Conservation (phyloP, 1,140 invertebrate genomes). For the Gryllus bimaculatus region DNA sequence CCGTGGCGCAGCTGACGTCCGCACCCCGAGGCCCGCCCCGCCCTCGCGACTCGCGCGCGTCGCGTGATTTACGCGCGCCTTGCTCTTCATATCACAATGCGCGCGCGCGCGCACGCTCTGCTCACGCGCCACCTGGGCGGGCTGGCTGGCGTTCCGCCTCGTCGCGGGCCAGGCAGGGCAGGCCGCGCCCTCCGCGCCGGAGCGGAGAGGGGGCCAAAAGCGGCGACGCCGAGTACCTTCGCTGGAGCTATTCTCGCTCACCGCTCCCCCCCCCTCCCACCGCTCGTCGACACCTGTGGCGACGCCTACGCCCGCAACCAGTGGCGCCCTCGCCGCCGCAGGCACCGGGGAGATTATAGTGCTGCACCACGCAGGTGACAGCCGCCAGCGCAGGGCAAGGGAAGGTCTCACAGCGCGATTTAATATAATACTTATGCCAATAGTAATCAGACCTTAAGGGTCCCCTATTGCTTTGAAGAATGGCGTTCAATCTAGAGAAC, state of each 20-base stretch:
- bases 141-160: background rate
- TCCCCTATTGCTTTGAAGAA: conserved; percentile 34
- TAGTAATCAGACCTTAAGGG: conserved; percentile 26
- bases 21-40: too few relatives aligned
- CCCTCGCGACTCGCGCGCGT: background rate
- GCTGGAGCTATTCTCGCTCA: too few relatives aligned
- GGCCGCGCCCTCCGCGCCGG: too few relatives aligned
- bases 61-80: background rate
- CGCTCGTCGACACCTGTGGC: background rate
- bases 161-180: background rate
- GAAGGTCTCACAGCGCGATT: conserved; percentile 29
- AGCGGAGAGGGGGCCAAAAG: too few relatives aligned
- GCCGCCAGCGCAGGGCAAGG: conserved; percentile 26
- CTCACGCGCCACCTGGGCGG: background rate
- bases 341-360: conserved; percentile 32
- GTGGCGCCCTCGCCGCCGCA: conserved; percentile 14
- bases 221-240: too few relatives aligned
- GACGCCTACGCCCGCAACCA: background rate
- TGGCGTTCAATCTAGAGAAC: conserved; percentile 36
- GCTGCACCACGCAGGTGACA: conserved; percentile 33
- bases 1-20: background rate
- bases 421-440: conserved; percentile 28
- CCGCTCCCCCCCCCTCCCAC: too few relatives aligned
- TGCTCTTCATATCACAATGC: background rate
- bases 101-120: background rate